Conservation (phyloP, 2,797 vertebrate genomes). For the Decapterus maruadsi region DNA sequence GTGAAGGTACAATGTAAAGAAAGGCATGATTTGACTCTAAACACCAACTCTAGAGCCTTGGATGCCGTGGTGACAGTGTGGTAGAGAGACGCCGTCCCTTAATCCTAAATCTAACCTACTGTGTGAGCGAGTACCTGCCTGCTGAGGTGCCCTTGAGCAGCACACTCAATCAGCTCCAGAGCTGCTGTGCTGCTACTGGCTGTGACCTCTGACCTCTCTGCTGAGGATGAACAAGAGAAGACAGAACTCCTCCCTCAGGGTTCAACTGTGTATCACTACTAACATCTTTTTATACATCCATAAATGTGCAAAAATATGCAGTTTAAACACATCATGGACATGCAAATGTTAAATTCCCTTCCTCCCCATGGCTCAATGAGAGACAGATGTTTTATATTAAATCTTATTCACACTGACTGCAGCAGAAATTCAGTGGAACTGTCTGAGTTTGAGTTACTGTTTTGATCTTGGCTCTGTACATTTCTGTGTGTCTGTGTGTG, state of each 20-base stretch:
- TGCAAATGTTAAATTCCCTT: slow-evolving; percentile 5
- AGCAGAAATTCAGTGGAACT: slow-evolving; percentile 49
- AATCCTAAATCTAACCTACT: not conserved
- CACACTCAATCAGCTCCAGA: not conserved
- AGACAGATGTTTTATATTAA: slow-evolving; percentile 59
- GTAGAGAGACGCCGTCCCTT: too few species aligned
- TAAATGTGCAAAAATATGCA: not conserved
- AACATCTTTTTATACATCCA: not conserved
- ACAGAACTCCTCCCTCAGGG: slow-evolving; percentile 7
- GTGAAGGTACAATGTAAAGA: not conserved
- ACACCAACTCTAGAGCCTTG: not conserved
- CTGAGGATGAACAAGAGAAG: not conserved
- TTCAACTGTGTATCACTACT: not conserved
- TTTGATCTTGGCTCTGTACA: slow-evolving; percentile 16
- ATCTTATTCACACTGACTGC: slow-evolving; percentile 22
- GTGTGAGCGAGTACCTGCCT: slow-evolving; percentile 15
- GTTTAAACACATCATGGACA: not conserved
- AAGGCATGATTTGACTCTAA: not conserved
- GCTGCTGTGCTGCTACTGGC: not conserved
- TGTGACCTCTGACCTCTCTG: slow-evolving; percentile 38
- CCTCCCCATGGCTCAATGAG: not conserved
- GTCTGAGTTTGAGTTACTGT: slow-evolving; percentile 22
- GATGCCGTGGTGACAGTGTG: not conserved
- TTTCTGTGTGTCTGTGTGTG: not conserved
- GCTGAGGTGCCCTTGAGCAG: slow-evolving; percentile 33